Evolutionary conservation across 2,113 vertebrate genomes (phyloP).

Genomic region (Pycnonotus jocosus): DNA sequence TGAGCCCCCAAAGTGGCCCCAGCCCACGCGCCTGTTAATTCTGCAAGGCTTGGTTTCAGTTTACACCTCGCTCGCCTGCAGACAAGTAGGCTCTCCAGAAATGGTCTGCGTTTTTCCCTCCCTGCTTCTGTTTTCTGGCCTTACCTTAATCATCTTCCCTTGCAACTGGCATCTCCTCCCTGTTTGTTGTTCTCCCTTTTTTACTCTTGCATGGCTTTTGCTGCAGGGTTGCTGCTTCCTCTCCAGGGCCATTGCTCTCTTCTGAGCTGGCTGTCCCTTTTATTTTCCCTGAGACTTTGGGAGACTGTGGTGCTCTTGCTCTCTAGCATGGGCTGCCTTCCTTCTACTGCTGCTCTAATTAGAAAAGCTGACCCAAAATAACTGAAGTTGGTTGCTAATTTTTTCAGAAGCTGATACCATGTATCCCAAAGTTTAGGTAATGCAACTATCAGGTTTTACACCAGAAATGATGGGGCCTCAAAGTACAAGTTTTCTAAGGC

Average conservation of each 20-base stretch:
- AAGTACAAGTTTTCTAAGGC: neutral
- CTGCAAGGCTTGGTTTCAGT: slow-evolving; percentile 44
- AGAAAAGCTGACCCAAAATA: slow-evolving; percentile 38
- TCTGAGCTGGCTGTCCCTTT: neutral
- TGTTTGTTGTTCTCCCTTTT: neutral
- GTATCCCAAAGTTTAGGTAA: neutral
- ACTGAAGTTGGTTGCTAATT: neutral
- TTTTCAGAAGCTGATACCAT: neutral
- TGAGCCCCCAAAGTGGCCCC: neutral
- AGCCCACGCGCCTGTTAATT: neutral
- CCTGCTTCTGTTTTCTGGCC: slow-evolving; percentile 2
- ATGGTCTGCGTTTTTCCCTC: neutral
- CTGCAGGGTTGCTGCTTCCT: neutral
- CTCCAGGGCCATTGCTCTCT: neutral
- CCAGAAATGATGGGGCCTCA: neutral
- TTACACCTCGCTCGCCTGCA: neutral
- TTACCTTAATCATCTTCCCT: neutral
- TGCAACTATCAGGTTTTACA: neutral
- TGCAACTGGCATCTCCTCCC: neutral
- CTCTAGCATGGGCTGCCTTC: neutral
- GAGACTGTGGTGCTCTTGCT: neutral
- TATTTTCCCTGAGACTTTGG: neutral
- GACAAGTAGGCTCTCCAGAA: neutral
- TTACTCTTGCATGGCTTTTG: slow-evolving; percentile 17
- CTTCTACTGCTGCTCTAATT: slow-evolving; percentile 28